These are phyloP conservation scores for Riptortus pedestris DNA, from an alignment of 1,140 invertebrate species.

Conservation along the genomic window DNA sequence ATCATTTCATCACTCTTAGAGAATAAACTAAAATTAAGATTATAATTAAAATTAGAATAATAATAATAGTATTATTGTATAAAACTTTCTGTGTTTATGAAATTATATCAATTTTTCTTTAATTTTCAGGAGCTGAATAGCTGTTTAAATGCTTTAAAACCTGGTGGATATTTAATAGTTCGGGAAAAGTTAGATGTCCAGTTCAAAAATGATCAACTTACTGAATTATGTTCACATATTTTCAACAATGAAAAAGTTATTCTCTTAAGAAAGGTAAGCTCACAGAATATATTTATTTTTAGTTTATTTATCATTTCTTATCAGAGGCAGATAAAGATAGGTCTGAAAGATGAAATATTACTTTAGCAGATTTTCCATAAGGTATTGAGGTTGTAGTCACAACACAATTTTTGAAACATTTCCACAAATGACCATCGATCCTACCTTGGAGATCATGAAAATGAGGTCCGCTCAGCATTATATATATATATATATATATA, in stretches of 20 bases:
- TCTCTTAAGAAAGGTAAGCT: conserved; percentile 29
- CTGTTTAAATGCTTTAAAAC: conserved; percentile 34
- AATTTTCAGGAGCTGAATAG: conserved; percentile 31
- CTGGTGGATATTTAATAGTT: conserved; percentile 42
- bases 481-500: conserved; percentile 11
- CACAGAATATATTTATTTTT: not conserved
- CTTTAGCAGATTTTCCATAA: not conserved
- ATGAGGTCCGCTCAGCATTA: not conserved
- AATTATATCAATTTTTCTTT: not conserved
- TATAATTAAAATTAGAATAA: too few relatives aligned
- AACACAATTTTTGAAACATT: too few relatives aligned
- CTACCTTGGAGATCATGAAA: too few relatives aligned
- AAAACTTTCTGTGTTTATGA: too few relatives aligned
- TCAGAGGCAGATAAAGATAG: too few relatives aligned
- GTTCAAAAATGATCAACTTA: conserved; percentile 22
- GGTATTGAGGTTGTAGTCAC: too few relatives aligned
- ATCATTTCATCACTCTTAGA: too few relatives aligned
- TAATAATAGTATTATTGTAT: too few relatives aligned
- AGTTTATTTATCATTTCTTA: not conserved
- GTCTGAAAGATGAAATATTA: too few relatives aligned
- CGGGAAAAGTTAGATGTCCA: conserved; percentile 35
- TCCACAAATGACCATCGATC: too few relatives aligned
- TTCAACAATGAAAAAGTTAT: conserved; percentile 26
- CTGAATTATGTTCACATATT: conserved; percentile 10
- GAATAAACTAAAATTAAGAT: too few relatives aligned